Base-by-base conservation (phyloP, 2,113 vertebrate species). In the Oenanthe melanoleuca region DNA sequence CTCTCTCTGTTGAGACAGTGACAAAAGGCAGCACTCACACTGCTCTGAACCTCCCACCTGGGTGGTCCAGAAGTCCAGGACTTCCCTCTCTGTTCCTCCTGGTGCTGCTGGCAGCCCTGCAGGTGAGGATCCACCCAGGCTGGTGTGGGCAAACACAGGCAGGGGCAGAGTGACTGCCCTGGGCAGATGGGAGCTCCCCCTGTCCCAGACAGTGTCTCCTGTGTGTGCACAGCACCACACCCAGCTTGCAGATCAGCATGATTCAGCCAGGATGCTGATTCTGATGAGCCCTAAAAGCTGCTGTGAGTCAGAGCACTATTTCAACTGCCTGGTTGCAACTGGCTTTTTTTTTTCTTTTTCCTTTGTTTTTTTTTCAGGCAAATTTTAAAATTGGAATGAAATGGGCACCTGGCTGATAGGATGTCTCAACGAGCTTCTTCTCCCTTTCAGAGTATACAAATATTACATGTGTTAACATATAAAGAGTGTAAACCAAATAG, bases 11-110 rank as follows among this genome's bases (percentile, higher is more conserved):
- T 28, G 38, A 16, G 70, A 12, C 14, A 21, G 52, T 8, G 31
- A 44, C 25, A 24, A 65, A 86, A 26, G 20, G 18, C 21, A 38
- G 18, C 31, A 6, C 12, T 11, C 8, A n/a, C 16, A 11, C n/a
- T 12, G 24, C 67, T 69, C 59, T 64, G 25, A 64, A 21, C 11
- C 38, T 78, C 45, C 18, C 4, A 0, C 9, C 26, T 19, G 3
- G 8, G n/a, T 10, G 16, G 20, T 21, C 50, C 16, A 28, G 26
- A 42, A 77, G 24, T 5, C 9, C 33, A 19, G 0, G 0, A 2
- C 15, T 42, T 72, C 33, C 42, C 16, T 15, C 15, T 63, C 28
- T 29, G 38, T 15, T 3, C 11, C 13, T 5, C 0, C 16, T 6
- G 3, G 23, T 7, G 3, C 34, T 37, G 34, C 34, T 18, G 24